A percentile compares a stretch with the other conserved stretches of the same genome.
Evolutionary conservation across 2,888 invertebrate species (phyloP).

Genomic region (Cephus rjabovi): DNA sequence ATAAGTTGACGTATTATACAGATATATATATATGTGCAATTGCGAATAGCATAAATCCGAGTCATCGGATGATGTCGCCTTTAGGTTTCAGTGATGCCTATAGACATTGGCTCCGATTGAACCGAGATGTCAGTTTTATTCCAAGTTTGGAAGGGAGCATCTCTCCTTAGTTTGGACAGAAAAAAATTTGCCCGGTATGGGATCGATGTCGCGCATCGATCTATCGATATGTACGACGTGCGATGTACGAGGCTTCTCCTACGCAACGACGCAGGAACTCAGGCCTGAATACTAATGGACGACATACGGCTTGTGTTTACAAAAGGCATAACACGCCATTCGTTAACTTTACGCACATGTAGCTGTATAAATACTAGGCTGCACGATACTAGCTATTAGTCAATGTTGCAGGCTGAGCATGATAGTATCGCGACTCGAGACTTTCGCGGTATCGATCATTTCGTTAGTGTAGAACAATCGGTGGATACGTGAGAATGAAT

Average conservation of each 20-base stretch:
- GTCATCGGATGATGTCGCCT: too few relatives aligned
- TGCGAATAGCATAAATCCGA: too few relatives aligned
- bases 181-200: not conserved
- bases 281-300: constrained; percentile 11
- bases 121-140: not conserved
- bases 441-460: not conserved
- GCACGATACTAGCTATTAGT: not conserved
- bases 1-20: not conserved
- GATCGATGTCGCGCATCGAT: not conserved
- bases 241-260: not conserved
- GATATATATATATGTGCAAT: too few relatives aligned
- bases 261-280: not conserved
- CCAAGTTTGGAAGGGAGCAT: not conserved
- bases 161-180: not conserved
- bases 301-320: constrained; percentile 19
- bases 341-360: not conserved
- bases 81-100: not conserved
- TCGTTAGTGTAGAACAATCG: not conserved
- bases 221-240: not conserved
- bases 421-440: not conserved
- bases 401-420: not conserved
- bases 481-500: not conserved
- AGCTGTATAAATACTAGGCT: not conserved
- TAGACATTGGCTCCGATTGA: too few relatives aligned
- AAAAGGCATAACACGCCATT: constrained; percentile 6